These are phyloP conservation scores for Machaerirhynchus nigripectus DNA, from an alignment of 2,113 vertebrate species.

Conservation along the genomic window DNA sequence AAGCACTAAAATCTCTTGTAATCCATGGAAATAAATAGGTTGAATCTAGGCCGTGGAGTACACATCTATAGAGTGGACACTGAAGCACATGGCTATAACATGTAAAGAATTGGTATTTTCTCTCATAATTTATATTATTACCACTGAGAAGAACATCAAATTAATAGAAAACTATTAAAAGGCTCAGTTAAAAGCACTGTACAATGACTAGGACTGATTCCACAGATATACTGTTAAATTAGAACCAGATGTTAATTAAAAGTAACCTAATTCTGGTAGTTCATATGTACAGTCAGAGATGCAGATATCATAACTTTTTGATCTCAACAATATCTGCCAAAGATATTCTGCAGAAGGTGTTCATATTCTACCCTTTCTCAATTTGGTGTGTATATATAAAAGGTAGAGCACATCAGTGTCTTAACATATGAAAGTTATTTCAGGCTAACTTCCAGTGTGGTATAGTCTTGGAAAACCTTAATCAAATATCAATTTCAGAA, in stretches of 20 bases:
- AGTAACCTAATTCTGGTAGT: neutral
- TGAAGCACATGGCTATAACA: neutral
- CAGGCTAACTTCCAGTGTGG: neutral
- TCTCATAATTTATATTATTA: neutral
- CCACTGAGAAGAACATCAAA: neutral
- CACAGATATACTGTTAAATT: neutral
- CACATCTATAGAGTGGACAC: neutral
- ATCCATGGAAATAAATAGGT: neutral
- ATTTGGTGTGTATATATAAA: neutral
- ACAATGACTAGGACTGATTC: neutral
- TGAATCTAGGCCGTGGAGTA: neutral
- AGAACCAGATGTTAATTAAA: neutral
- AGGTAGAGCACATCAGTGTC: neutral
- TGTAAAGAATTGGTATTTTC: neutral
- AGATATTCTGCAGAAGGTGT: neutral
- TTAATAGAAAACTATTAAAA: neutral
- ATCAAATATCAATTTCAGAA: neutral
- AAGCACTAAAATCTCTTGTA: neutral
- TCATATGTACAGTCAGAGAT: neutral
- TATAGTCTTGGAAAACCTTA: neutral
- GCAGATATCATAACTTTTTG: neutral
- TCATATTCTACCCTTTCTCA: neutral
- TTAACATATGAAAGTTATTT: neutral
- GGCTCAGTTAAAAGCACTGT: neutral
- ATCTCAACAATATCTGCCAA: neutral